phyloP scores from a whole-genome alignment of 2,888 invertebrate species.

The Patella ulyssiponensis region DNA sequence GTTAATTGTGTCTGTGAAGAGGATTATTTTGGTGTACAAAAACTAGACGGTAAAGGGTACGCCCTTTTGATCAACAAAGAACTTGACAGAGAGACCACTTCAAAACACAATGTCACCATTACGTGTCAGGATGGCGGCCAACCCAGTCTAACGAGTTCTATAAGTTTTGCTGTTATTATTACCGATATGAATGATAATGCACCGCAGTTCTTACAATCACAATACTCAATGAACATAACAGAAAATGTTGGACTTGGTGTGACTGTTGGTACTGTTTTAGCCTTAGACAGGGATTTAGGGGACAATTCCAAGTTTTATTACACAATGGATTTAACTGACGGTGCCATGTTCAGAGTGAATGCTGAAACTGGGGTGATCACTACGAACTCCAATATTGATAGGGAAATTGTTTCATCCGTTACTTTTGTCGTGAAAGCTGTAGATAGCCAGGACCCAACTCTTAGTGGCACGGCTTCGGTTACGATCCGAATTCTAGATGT shows the following conservation, averaged over 20 bases:
- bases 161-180: not conserved
- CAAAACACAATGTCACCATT: slow-evolving; percentile 15
- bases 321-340: not conserved
- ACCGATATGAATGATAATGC: slow-evolving; percentile 13
- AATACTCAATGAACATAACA: not conserved
- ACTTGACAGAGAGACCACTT: slow-evolving; percentile 4
- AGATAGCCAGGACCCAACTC: not conserved
- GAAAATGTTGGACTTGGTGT: not conserved
- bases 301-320: slow-evolving; percentile 31
- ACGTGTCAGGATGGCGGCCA: not conserved
- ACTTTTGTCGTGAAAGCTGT: not conserved
- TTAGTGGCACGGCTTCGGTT: not conserved
- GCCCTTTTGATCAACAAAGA: slow-evolving; percentile 47
- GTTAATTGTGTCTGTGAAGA: slow-evolving; percentile 26
- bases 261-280: not conserved
- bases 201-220: not conserved
- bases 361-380: not conserved
- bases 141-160: not conserved
- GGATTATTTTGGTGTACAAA: slow-evolving; percentile 49
- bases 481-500: not conserved
- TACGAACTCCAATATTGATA: not conserved
- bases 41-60: slow-evolving; percentile 52
- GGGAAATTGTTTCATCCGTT: not conserved
- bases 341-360: not conserved
- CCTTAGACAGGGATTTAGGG: not conserved